These are phyloP conservation scores for Phenganax marumi DNA, from an alignment of 92 coral and sea anemone species.

Conservation along the genomic window DNA sequence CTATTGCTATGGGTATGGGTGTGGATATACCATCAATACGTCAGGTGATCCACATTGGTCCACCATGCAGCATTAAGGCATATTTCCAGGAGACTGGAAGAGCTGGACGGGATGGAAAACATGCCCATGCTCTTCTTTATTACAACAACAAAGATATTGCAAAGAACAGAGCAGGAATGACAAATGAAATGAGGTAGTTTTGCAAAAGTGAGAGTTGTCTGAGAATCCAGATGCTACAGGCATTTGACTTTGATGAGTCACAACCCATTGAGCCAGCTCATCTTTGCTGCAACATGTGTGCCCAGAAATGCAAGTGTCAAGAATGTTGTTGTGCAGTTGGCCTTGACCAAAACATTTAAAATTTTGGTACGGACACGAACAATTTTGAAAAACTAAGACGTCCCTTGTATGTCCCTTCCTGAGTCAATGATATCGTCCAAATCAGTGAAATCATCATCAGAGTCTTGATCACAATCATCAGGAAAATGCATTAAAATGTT, in stretches of 20 bases:
- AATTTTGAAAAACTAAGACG: not conserved
- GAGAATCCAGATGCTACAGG: not conserved
- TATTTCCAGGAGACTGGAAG: constrained; percentile 65
- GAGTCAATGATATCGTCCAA: not conserved
- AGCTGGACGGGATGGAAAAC: constrained; percentile 61
- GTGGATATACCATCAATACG: not conserved
- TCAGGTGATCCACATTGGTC: constrained; percentile 56
- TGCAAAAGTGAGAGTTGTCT: constrained; percentile 8
- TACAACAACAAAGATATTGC: constrained; percentile 48
- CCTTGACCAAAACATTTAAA: not conserved
- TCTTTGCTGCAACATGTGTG: not conserved
- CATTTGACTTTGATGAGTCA: not conserved
- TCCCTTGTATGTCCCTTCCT: not conserved
- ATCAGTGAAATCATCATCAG: not conserved
- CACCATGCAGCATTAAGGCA: constrained; percentile 57
- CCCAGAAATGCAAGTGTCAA: not conserved
- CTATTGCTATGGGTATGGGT: not conserved
- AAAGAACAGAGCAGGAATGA: constrained; percentile 32
- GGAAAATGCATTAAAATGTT: constrained; percentile 11
- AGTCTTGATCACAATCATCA: not conserved
- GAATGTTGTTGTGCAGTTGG: not conserved
- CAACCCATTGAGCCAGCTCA: not conserved
- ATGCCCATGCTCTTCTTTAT: constrained; percentile 37
- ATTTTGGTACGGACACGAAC: not conserved
- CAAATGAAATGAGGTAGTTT: constrained; percentile 28